A percentile compares a stretch with the other conserved stretches of the same genome.
Evolutionary conservation across 2,888 invertebrate genomes (phyloP).

Genomic region (Leucoma salicis): DNA sequence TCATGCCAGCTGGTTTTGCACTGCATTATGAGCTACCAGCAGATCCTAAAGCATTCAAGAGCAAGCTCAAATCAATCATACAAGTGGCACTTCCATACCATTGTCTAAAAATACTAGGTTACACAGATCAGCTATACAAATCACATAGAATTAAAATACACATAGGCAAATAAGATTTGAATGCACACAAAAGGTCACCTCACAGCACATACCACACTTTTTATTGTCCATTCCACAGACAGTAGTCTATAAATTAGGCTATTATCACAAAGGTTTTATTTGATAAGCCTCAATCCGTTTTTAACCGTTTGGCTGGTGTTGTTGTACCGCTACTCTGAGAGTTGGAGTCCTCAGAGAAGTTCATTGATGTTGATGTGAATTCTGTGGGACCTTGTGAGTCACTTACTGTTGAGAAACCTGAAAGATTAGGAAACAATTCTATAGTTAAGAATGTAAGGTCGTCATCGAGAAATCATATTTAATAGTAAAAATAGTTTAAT

Average conservation of each 20-base stretch:
- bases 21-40: too few relatives aligned
- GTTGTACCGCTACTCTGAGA: slow-evolving; percentile 92
- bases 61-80: too few relatives aligned
- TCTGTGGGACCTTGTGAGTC: slow-evolving; percentile 95
- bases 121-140: too few relatives aligned
- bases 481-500: too few relatives aligned
- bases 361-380: slow-evolving; percentile 91
- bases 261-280: slow-evolving; percentile 16
- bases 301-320: slow-evolving; percentile 88
- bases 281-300: slow-evolving; percentile 84
- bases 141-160: slow-evolving; percentile 1
- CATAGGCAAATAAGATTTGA: slow-evolving; percentile 18
- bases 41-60: too few relatives aligned
- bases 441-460: too few relatives aligned
- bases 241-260: slow-evolving; percentile 20
- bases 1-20: too few relatives aligned
- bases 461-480: too few relatives aligned
- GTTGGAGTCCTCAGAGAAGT: slow-evolving; percentile 95
- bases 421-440: slow-evolving; percentile 35
- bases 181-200: slow-evolving; percentile 26
- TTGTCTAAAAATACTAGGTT: too few relatives aligned
- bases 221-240: slow-evolving; percentile 16
- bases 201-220: slow-evolving; percentile 25
- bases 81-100: too few relatives aligned
- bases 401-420: slow-evolving; percentile 95